Percentiles rank a stretch among this genome's conserved stretches.
Conservation (phyloP, 2,888 invertebrate species). For the Anarsia innoxiella region DNA sequence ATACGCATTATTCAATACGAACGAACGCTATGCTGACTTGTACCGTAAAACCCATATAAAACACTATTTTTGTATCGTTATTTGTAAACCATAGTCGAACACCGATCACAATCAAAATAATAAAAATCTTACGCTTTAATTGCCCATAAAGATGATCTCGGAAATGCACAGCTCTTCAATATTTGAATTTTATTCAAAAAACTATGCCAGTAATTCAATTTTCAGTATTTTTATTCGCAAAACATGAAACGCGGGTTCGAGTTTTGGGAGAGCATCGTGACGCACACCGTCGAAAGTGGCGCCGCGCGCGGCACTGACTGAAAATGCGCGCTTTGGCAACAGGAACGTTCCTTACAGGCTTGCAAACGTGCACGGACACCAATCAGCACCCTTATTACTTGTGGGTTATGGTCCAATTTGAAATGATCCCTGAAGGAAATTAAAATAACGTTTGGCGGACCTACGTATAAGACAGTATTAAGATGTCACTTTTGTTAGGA, state of each 20-base stretch:
- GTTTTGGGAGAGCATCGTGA: constrained; percentile 44
- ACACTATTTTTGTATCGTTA: constrained; percentile 60
- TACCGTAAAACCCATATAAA: constrained; percentile 54
- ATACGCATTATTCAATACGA: constrained; percentile 29
- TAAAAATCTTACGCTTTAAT: constrained; percentile 3
- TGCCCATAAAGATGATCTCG: background rate
- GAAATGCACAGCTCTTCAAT: background rate
- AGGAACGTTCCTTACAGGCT: constrained; percentile 43
- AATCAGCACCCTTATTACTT: constrained; percentile 25
- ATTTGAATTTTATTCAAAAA: background rate
- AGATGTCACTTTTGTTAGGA: constrained; percentile 65
- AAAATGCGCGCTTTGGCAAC: constrained; percentile 46
- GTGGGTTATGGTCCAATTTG: constrained; percentile 24
- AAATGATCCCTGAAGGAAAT: constrained; percentile 2
- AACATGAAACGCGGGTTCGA: constrained; percentile 37
- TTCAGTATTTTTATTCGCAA: constrained; percentile 25
- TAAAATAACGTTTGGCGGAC: constrained; percentile 14
- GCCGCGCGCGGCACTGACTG: constrained; percentile 68
- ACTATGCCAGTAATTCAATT: constrained; percentile 7
- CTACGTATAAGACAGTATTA: constrained; percentile 36
- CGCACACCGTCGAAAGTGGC: constrained; percentile 66
- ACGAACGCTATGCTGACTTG: constrained; percentile 51
- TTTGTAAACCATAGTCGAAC: constrained; percentile 37
- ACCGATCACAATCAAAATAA: constrained; percentile 20
- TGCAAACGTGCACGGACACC: constrained; percentile 25